Evolutionary conservation across 2,888 invertebrate species (phyloP).

Genomic region (Euplexia lucipara): DNA sequence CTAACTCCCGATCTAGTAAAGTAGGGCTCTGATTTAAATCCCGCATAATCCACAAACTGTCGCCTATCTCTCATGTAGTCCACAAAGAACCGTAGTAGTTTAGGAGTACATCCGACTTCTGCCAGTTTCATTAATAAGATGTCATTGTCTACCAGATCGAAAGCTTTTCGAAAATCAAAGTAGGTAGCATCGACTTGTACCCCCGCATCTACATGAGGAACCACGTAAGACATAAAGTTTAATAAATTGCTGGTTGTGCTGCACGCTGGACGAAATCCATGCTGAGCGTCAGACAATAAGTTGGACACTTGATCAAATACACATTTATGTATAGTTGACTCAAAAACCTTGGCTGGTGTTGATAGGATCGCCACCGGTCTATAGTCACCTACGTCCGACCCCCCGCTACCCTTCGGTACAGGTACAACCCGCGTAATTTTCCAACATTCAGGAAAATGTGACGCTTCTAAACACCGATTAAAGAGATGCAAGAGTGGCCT

Average conservation of each 20-base stretch:
- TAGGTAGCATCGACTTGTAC: slow-evolving; percentile 23
- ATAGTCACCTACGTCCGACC: slow-evolving; percentile 6
- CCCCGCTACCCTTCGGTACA: slow-evolving; percentile 10
- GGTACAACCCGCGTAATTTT: slow-evolving; percentile 19
- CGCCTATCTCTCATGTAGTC: slow-evolving; percentile 20
- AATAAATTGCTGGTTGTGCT: slow-evolving; percentile 37
- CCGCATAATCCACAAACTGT: slow-evolving; percentile 9
- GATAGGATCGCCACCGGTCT: slow-evolving; percentile 27
- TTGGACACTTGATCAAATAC: slow-evolving; percentile 18
- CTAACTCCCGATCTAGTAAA: slow-evolving; percentile 16
- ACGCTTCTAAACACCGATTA: slow-evolving; percentile 11
- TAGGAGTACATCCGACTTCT: slow-evolving; percentile 26
- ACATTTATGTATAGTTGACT: slow-evolving; percentile 15
- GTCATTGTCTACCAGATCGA: slow-evolving; percentile 31
- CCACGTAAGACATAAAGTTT: slow-evolving; percentile 9
- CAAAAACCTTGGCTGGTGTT: slow-evolving; percentile 25
- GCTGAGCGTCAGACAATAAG: slow-evolving; percentile 28
- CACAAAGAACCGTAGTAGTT: slow-evolving; percentile 9
- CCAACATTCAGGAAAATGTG: slow-evolving; percentile 23
- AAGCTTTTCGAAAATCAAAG: slow-evolving; percentile 33
- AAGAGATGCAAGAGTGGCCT: slow-evolving; percentile 5
- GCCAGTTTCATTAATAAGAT: slow-evolving; percentile 29
- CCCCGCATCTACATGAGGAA: slow-evolving; percentile 25
- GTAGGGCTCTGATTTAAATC: slow-evolving; percentile 1
- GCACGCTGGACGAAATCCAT: slow-evolving; percentile 19